Base-by-base conservation (phyloP, 2,797 vertebrate genomes). In the Spea hammondii region DNA sequence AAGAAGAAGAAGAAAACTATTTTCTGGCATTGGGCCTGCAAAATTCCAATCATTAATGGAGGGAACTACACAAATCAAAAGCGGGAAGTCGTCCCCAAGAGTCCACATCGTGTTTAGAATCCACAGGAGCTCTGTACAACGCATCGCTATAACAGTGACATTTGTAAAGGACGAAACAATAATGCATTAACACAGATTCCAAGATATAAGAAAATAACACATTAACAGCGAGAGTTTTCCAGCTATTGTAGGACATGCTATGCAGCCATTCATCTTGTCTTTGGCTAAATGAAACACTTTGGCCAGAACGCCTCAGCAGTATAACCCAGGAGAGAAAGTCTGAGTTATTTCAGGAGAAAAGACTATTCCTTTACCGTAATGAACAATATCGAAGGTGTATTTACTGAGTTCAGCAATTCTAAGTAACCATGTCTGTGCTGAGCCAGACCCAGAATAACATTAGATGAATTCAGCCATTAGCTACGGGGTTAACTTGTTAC, bases 221-320 rank as follows among this genome's bases (percentile, higher is more conserved):
- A 90, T 89, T 89, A 92, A 91, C 91, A 92, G 90, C 89, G 86
- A 82, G 60, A 79, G 83, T 82, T 87, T 92, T 93, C 91, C 92
- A 93, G 92, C 92, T 91, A 59, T 57, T 4, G 1, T 59, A 59
- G 9, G 11, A 53, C 10, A 13, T 13, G 10, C 55, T 59, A 13
- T 59, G 55, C 55, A 53, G 11, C 7, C 51, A 7, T 53, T 53
- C 32, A 32, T 32, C 32, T 32, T 32, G 32, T 32, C 32, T 32
- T 32, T 32, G 1, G 32, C 17, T 32, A 32, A 32, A 32, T 32
- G 32, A 32, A 32, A 32, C 32, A 32, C 32, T 32, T 32, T 32
- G 32, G 32, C 32, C 32, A 32, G 32, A 32, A 32, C 3, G 32
- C 32, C 3, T 32, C 32, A 2, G 32, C 32, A 32, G 32, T 32